These are phyloP conservation scores for Falco cherrug DNA, from an alignment of 2,797 vertebrate species.

Conservation along the genomic window DNA sequence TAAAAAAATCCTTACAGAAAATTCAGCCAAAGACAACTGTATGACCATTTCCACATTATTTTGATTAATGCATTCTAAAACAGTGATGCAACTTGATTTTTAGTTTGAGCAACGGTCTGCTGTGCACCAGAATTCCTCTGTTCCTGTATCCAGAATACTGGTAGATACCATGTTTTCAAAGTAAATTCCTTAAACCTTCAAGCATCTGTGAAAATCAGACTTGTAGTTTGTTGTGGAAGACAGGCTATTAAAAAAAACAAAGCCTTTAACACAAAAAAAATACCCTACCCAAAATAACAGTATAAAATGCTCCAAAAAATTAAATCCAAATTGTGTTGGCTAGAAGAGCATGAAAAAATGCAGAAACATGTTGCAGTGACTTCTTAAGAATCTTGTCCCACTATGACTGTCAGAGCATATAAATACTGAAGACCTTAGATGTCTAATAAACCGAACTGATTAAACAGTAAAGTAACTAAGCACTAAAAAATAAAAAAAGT, in stretches of 20 bases:
- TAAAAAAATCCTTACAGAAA: neutral
- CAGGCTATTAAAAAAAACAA: neutral
- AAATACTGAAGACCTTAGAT: neutral
- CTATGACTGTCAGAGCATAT: neutral
- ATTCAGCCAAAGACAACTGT: neutral
- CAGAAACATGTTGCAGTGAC: neutral
- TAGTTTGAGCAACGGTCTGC: neutral
- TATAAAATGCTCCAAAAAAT: neutral
- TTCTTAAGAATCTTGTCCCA: neutral
- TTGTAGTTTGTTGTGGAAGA: neutral
- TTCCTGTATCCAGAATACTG: neutral
- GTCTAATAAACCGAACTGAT: neutral
- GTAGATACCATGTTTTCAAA: neutral
- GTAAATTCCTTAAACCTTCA: neutral
- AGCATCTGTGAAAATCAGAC: neutral
- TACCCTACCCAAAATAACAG: neutral
- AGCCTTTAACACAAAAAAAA: neutral
- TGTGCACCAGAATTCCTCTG: neutral
- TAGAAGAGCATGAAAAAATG: neutral
- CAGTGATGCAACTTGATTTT: neutral
- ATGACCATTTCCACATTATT: neutral
- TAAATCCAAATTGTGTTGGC: neutral
- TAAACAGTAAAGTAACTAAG: neutral
- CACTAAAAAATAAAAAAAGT: neutral
- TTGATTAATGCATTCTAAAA: neutral